Base-by-base conservation (phyloP, 2,888 invertebrate species). In the Nycteola revayana region DNA sequence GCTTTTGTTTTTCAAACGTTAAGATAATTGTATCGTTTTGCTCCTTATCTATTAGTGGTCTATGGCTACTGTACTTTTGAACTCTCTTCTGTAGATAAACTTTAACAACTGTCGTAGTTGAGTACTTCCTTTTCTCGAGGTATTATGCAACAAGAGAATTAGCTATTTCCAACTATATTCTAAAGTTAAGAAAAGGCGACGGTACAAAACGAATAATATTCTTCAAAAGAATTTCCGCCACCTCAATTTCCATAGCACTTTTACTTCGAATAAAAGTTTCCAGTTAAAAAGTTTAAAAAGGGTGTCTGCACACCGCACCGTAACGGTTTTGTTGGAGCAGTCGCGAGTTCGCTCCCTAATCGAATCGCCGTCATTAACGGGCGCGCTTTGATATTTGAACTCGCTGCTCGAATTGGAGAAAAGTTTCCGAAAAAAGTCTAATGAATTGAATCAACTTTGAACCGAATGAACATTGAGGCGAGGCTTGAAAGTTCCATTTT, bases 321-420 rank as follows among this genome's bases (percentile, higher is more conserved):
- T 21, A 9, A 7, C 24, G 18, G 17, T 21, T 3, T 18, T 32
- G 24, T 35, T 25, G 29, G 10, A 24, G 27, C 8, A n/a, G 14
- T 25, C 9, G 20, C 9, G 21, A 25, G 7, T 7, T 18, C 14
- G 21, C 21, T 7, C 9, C 9, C 10, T 39, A 42, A 47, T 47
- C 29, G 27, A 32, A 39, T 42, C 17, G 47, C 23, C 42, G 9
- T 47, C 34, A 47, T 49, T 51, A 49, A 17, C 32, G 20, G 8
- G 28, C 6, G 10, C 24, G 27, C 37, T 42, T 41, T 42, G 33
- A 49, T 34, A 36, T 24, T 22, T 6, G 23, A 31, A 33, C 33
- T 42, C 24, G 28, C 25, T 21, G 17, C 21, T 9, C 10, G n/a
- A 9, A 10, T 11, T 32, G 11, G 23, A 10, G 17, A n/a, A 27